Conservation (phyloP, 1,140 invertebrate genomes). For the Drosophila simulans region DNA sequence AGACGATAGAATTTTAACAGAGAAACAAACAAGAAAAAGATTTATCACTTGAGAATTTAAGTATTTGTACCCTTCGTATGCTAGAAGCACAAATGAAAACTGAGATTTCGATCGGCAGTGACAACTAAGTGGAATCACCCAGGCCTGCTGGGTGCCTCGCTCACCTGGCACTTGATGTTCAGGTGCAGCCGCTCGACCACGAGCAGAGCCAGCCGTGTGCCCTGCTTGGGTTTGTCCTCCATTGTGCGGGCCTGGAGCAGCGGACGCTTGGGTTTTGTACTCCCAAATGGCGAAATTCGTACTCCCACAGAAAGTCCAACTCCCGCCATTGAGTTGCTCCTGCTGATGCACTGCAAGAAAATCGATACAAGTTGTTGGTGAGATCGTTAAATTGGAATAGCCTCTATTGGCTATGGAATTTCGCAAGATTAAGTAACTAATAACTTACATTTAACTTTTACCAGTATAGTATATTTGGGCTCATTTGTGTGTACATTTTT, state of each 20-base stretch:
- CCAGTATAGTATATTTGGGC: too few species aligned
- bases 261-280: conserved; percentile 55
- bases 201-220: conserved; percentile 60
- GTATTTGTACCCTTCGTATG: neutral
- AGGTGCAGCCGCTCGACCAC: conserved; percentile 69
- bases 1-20: neutral
- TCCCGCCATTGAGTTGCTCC: conserved; percentile 6
- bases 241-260: conserved; percentile 62
- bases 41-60: conserved; percentile 27
- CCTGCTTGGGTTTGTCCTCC: conserved; percentile 60
- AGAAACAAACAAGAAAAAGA: conserved; percentile 2
- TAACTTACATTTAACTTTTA: too few species aligned
- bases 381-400: neutral
- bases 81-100: conserved; percentile 15
- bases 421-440: too few species aligned
- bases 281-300: conserved; percentile 27
- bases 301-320: conserved; percentile 21
- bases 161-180: conserved; percentile 65
- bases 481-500: neutral
- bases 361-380: too few species aligned
- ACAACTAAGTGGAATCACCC: neutral
- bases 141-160: conserved; percentile 42
- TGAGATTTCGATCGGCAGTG: neutral
- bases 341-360: conserved; percentile 6
- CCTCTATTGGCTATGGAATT: too few species aligned